Evolutionary conservation across 1,140 invertebrate species (phyloP).

Genomic region (Saccostrea echinata): DNA sequence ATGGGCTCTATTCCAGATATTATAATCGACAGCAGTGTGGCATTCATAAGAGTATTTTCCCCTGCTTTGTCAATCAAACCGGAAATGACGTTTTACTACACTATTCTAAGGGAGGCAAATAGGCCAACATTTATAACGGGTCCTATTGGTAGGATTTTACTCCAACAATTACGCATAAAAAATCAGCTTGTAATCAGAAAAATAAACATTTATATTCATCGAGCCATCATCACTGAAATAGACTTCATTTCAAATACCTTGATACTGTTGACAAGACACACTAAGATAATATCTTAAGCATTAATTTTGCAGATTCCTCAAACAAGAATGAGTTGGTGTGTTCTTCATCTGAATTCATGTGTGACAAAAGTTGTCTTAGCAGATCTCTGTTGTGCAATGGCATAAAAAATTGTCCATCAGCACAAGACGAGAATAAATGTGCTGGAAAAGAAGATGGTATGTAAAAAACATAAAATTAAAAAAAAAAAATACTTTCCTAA

Average conservation of each 20-base stretch:
- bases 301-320: background rate
- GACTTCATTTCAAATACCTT: background rate
- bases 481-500: background rate
- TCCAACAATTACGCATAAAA: no score
- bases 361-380: constrained; percentile 52
- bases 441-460: background rate
- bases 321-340: constrained; percentile 2
- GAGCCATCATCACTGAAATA: background rate
- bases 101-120: constrained; percentile 22
- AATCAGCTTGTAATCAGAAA: no score
- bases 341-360: constrained; percentile 42
- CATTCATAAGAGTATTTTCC: constrained; percentile 49
- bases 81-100: constrained; percentile 19
- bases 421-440: constrained; percentile 48
- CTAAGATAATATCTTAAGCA: background rate
- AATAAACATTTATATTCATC: no score
- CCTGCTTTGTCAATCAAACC: constrained; percentile 13
- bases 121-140: constrained; percentile 2
- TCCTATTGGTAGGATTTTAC: background rate
- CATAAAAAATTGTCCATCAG: constrained; percentile 49
- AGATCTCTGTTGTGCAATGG: constrained; percentile 45
- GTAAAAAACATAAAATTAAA: background rate
- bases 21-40: constrained; percentile 43
- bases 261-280: background rate
- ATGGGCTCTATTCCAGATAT: constrained; percentile 32